Percentiles rank a stretch among this genome's conserved stretches.
These are phyloP conservation scores for Brachymystax lenok DNA, from an alignment of 2,797 vertebrate species.

Conservation along the genomic window DNA sequence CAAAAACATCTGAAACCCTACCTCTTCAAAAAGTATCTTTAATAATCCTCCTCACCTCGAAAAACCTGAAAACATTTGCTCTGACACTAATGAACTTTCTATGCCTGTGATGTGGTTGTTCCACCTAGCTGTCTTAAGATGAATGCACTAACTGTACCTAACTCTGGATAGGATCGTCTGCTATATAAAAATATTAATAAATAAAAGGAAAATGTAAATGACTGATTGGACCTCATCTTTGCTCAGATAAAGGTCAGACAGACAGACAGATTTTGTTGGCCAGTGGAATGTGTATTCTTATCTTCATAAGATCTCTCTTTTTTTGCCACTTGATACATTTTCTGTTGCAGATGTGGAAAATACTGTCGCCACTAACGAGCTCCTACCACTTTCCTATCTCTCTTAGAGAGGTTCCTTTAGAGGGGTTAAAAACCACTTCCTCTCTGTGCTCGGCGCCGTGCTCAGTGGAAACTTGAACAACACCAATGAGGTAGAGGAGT, in stretches of 20 bases:
- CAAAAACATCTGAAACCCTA: too few relatives aligned
- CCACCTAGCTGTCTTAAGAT: too few relatives aligned
- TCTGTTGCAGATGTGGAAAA: slow-evolving; percentile 77
- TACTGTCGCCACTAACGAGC: slow-evolving; percentile 73
- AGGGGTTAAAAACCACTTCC: slow-evolving; percentile 85
- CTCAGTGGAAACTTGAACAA: slow-evolving; percentile 73
- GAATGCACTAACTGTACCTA: too few relatives aligned
- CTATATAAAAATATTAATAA: too few relatives aligned
- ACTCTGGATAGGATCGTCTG: too few relatives aligned
- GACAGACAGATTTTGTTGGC: neutral
- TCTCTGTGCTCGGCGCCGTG: slow-evolving; percentile 54
- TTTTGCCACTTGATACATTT: neutral
- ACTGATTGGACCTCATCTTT: neutral
- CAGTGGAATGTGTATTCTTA: slow-evolving; percentile 5
- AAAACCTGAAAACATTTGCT: too few relatives aligned
- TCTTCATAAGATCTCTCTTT: slow-evolving; percentile 15
- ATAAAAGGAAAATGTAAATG: neutral
- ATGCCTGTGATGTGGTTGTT: too few relatives aligned
- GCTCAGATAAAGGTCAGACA: neutral
- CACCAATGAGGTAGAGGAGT: slow-evolving; percentile 43
- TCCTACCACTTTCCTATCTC: slow-evolving; percentile 89
- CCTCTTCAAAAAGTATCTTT: too few relatives aligned
- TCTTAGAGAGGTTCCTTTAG: slow-evolving; percentile 83
- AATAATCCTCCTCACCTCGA: too few relatives aligned
- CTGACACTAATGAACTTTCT: too few relatives aligned